Evolutionary conservation across 1,140 invertebrate genomes (phyloP), one percentile per base, ranked within the genome.

Genomic region (Trissolcus basalis): DNA sequence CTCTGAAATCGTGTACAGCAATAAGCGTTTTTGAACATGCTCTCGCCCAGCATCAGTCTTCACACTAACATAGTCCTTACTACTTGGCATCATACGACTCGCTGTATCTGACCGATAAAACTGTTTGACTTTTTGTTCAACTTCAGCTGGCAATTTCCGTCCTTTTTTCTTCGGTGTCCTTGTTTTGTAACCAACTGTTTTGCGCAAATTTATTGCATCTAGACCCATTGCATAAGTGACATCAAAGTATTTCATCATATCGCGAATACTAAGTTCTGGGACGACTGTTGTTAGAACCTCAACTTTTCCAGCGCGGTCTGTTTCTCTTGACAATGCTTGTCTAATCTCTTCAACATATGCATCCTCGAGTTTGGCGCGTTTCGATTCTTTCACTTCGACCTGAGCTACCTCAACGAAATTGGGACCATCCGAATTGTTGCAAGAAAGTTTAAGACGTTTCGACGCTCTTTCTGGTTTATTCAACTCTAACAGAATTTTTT

Each of bases 1-100:
- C n/a, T 64, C 60, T 9, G 27, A 4, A 16, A 54, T 64, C 7
- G 43, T 64, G n/a, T 47, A 53, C 4, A 54, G 14, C 32, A 64
- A 19, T 35, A 64, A 54, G 11, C 50, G 50, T 10, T 54, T 54
- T 16, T 64, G 36, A n/a, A 35, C 14, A 7, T 47, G 50, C 2
- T 16, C 33, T 0, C 50, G 49, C n/a, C 43, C 60, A 1, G 13
- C 16, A 54, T 54, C 32, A 10, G 10, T 36, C 19, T 47, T 54
- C 11, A 47, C 14, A 6, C 41, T 54, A 54, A 54, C 32, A 4
- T 8, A 64, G 12, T 64, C 49, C 36, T 48, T 64, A 33, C 44
- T 54, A 0, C 50, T 50, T 0, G 50, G 60, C 49, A 64, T 53
- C 13, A 35, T n/a, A 43, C 63, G 14, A 12, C 36, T 55, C 7